Evolutionary conservation across 1,140 invertebrate species (phyloP), one percentile per base, ranked within the genome.

Genomic region (Thaumatotibia leucotreta): DNA sequence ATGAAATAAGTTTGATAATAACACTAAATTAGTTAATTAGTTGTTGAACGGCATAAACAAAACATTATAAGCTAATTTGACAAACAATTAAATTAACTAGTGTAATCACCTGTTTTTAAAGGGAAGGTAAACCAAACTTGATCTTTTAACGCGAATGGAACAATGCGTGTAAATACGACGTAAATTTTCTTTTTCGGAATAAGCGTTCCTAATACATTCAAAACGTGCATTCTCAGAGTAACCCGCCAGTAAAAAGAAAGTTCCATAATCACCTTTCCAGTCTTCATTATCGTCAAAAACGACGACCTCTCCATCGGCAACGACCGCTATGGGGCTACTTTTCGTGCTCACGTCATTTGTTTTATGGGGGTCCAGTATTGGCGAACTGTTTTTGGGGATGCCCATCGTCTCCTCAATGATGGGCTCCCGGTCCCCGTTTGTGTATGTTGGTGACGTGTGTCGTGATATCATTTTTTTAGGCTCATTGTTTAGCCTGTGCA

Each of bases 271-370:
- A 82, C 92, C 93, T 86, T 93, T 93, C 94, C 94, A 95, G 72
- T 93, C 93, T 70, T 96, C 95, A 68, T 94, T 96, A 69, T 96
- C 96, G 80, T 97, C 96, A 84, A 96, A 96, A 22, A 97, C 95
- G 39, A 96, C 94, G 8, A 96, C 94, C 80, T 96, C 94, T 14
- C 94, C 94, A 58, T 94, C 94, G 69, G 92, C 93, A n/a, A 94
- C 93, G 2, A 93, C 92, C 2, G 89, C 91, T 67, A 91, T 91
- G 45, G 91, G 91, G 68, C 90, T 92, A 61, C 86, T 89, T 66
- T 91, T 92, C 17, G 83, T 71, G 70, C 82, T 88, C 65, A 83
- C 84, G 62, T 85, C 86, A 67, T 68, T 84, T 22, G 77, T 91
- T 71, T 84, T 88, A 73, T 80, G 88, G 35, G 75, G 92, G 77